A percentile compares a stretch with the other conserved stretches of the same genome.
phyloP scores from a whole-genome alignment of 2,797 vertebrate genomes.

The Muscicapa striata region DNA sequence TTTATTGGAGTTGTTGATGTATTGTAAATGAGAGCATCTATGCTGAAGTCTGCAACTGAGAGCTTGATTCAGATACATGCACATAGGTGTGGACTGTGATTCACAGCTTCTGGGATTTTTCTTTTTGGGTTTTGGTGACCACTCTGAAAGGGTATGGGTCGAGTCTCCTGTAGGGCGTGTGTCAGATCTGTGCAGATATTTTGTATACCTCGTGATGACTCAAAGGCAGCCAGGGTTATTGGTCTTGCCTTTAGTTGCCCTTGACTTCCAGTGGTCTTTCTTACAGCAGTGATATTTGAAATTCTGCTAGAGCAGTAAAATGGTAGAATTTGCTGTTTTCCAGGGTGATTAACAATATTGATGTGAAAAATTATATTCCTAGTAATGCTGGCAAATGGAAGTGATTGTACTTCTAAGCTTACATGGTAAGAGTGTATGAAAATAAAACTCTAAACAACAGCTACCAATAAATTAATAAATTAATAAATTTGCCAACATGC shows the following conservation, averaged over 20 bases:
- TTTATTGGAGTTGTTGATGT: background rate
- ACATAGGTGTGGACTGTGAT: background rate
- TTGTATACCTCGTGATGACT: background rate
- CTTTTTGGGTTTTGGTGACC: background rate
- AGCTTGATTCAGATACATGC: background rate
- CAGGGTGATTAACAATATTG: background rate
- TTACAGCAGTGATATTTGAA: conserved; percentile 1
- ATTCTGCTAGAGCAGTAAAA: background rate
- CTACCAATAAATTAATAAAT: background rate
- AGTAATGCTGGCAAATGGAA: background rate
- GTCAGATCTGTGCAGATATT: background rate
- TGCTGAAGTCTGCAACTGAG: background rate
- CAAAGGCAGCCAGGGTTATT: background rate
- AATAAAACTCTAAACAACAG: background rate
- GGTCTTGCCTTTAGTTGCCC: background rate
- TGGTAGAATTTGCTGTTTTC: background rate
- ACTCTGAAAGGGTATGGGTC: background rate
- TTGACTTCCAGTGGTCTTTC: conserved; percentile 10
- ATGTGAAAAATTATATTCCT: background rate
- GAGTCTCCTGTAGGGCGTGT: background rate
- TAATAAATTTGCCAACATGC: background rate
- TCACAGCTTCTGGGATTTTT: background rate
- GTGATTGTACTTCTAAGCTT: background rate
- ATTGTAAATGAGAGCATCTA: background rate
- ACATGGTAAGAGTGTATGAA: background rate